Base-by-base conservation (phyloP, 2,113 vertebrate species). In the Vidua chalybeata region DNA sequence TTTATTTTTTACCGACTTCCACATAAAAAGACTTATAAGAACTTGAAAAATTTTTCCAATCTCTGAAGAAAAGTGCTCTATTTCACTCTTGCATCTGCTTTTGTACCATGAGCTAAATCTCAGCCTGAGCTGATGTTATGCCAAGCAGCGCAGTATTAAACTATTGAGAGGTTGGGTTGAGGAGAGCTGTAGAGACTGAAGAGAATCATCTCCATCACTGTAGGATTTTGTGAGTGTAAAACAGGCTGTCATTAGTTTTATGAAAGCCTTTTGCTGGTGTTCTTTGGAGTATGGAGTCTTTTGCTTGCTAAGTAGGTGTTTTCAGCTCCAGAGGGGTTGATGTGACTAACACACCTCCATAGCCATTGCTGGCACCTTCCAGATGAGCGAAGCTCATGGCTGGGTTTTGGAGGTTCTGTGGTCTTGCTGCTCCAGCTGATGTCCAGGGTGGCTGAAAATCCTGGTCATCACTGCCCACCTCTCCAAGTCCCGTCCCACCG, bases 261-360 rank as follows among this genome's bases (percentile, higher is more conserved):
- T n/a, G 33, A 72, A 75, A 75, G 27, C 23, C 23, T 56, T 11
- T 54, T 1, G 1, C 64, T 11, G 3, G 4, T 11, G 11, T 78
- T 51, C 22, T 54, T 92, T 21, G 56, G 28, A n/a, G 8, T 28
- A 37, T 20, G 21, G 43, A 46, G 35, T 41, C 31, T 27, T 80
- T 88, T 69, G 23, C 43, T 89, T 86, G 54, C 63, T 72, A 23
- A 5, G 0, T 17, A n/a, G 33, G 48, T 41, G 19, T 64, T 85
- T 58, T 74, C 48, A 37, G 51, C 31, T 64, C 78, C 2, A 1
- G 13, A 19, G 35, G 24, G 15, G n/a, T 41, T 61, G 67, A 15
- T 0, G 0, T 31, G 43, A 13, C 59, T 80, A 22, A 21, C 0
- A 2, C 43, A 16, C 14, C 33, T 62, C 81, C 0, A 0, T 11